Evolutionary conservation across 2,797 vertebrate species (phyloP).

Genomic region (Manis javanica): DNA sequence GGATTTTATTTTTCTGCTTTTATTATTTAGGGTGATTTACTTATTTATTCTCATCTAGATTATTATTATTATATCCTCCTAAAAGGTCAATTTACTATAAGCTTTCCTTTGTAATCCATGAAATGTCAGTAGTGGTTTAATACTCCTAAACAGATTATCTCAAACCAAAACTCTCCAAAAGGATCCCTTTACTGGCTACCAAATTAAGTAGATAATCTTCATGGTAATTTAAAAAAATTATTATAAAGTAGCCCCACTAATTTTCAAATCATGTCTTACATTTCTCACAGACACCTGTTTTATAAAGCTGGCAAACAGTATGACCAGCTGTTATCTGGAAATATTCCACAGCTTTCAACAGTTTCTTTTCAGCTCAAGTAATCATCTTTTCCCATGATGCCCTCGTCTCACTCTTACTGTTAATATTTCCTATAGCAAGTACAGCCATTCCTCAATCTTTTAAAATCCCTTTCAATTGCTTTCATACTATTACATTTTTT

Average conservation of each 20-base stretch:
- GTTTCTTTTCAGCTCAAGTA: constrained; percentile 33
- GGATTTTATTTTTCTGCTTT: background rate
- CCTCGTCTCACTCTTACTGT: constrained; percentile 11
- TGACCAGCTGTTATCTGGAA: constrained; percentile 38
- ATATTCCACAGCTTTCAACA: constrained; percentile 22
- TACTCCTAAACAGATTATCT: background rate
- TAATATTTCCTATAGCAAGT: constrained; percentile 54
- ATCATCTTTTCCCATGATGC: constrained; percentile 36
- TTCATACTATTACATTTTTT: background rate
- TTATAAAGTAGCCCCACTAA: background rate
- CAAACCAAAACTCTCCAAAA: background rate
- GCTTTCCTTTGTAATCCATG: background rate
- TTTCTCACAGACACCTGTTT: constrained; percentile 50
- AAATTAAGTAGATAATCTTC: background rate
- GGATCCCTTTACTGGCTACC: background rate
- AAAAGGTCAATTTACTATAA: constrained; percentile 35
- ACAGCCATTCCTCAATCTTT: constrained; percentile 11
- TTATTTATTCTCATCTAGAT: background rate
- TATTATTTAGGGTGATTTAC: background rate
- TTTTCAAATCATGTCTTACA: background rate
- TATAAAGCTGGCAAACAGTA: background rate
- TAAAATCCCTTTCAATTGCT: constrained; percentile 54
- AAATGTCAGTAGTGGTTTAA: background rate
- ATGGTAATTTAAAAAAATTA: background rate
- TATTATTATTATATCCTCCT: background rate